A percentile compares a stretch with the other conserved stretches of the same genome.
phyloP scores from a whole-genome alignment of 1,140 invertebrate species.

The Oryzaephilus surinamensis region DNA sequence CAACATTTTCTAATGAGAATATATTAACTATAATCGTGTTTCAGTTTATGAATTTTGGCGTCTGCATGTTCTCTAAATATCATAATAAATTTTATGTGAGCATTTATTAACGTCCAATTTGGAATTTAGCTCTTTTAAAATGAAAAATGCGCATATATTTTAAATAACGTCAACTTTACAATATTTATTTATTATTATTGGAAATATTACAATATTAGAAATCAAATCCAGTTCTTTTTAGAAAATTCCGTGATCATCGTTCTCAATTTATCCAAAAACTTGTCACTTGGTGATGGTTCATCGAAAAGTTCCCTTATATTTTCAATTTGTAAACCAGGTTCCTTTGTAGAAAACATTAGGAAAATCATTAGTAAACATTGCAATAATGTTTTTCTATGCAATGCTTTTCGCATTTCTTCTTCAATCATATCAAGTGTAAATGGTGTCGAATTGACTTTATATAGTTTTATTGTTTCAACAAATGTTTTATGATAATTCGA shows the following conservation, averaged over 20 bases:
- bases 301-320: constrained; percentile 3
- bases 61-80: too few species aligned
- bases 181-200: too few species aligned
- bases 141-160: too few species aligned
- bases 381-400: constrained; percentile 10
- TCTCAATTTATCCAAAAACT: constrained; percentile 6
- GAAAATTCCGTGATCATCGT: constrained; percentile 11
- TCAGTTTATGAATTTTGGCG: too few species aligned
- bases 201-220: too few species aligned
- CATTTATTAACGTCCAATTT: too few species aligned
- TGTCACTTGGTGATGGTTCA: neutral
- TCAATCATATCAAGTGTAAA: constrained; percentile 17
- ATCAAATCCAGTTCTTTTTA: constrained; percentile 12
- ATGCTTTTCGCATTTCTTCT: constrained; percentile 13
- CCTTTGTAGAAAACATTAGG: constrained; percentile 8
- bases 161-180: too few species aligned
- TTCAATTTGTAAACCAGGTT: constrained; percentile 5
- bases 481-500: constrained; percentile 41
- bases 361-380: constrained; percentile 19
- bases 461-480: constrained; percentile 23
- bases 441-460: constrained; percentile 14
- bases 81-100: too few species aligned
- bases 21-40: too few species aligned
- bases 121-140: too few species aligned
- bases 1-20: too few species aligned